phyloP scores from a whole-genome alignment of 2,113 vertebrate genomes.

The Zapornia atra region DNA sequence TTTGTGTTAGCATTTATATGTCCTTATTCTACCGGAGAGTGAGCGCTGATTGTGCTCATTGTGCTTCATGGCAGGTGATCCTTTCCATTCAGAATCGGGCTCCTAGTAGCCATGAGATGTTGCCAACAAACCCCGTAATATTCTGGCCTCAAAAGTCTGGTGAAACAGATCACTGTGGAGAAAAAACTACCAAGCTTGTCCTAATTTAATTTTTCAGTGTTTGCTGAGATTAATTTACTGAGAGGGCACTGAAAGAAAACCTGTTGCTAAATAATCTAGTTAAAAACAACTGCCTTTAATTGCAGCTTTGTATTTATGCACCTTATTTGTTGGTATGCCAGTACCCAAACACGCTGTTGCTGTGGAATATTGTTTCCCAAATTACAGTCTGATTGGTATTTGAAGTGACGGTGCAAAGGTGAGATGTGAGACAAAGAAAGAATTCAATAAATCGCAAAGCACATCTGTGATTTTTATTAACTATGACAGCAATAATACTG shows the following conservation, averaged over 20 bases:
- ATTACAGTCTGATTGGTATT: constrained; percentile 76
- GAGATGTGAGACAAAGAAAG: constrained; percentile 74
- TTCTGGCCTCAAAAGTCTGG: neutral
- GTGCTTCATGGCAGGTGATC: neutral
- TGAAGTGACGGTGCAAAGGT: constrained; percentile 75
- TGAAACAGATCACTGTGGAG: neutral
- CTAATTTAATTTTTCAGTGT: constrained; percentile 10
- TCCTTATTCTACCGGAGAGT: neutral
- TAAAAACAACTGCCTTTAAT: constrained; percentile 70
- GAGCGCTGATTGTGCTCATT: neutral
- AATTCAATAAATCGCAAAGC: constrained; percentile 71
- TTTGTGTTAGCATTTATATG: constrained; percentile 55
- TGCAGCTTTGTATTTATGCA: constrained; percentile 47
- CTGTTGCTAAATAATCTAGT: constrained; percentile 69
- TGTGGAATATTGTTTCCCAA: constrained; percentile 71
- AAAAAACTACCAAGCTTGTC: constrained; percentile 13
- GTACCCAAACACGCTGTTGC: constrained; percentile 42
- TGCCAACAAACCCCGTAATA: neutral
- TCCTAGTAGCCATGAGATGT: neutral
- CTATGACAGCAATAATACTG: constrained; percentile 74
- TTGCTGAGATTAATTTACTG: constrained; percentile 50
- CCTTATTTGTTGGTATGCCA: constrained; percentile 55
- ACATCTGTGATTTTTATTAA: constrained; percentile 77
- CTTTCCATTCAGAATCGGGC: neutral
- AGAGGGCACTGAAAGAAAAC: constrained; percentile 46